phyloP scores from a whole-genome alignment of 2,797 vertebrate genomes.

The Gila robusta region DNA sequence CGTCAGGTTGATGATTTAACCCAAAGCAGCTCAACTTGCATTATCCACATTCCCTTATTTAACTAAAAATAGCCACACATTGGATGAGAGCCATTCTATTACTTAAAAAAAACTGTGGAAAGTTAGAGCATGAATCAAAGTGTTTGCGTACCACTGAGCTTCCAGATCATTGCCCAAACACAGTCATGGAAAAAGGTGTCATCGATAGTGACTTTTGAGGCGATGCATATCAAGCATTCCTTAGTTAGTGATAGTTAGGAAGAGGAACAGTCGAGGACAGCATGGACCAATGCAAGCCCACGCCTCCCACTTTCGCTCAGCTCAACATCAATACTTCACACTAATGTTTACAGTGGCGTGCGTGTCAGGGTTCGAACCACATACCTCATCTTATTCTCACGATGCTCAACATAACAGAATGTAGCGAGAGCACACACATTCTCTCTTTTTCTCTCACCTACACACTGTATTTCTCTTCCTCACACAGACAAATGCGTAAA shows the following conservation, averaged over 20 bases:
- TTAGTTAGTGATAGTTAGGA: slow-evolving; percentile 57
- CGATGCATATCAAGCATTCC: slow-evolving; percentile 73
- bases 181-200: slow-evolving; percentile 72
- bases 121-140: slow-evolving; percentile 71
- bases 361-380: slow-evolving; percentile 27
- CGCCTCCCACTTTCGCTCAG: slow-evolving; percentile 13
- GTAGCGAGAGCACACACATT: slow-evolving; percentile 19
- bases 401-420: slow-evolving; percentile 35
- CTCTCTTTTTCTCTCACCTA: slow-evolving; percentile 1
- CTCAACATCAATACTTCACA: slow-evolving; percentile 43
- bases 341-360: slow-evolving; percentile 47
- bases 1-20: slow-evolving; percentile 46
- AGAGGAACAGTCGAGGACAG: slow-evolving; percentile 61
- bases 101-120: slow-evolving; percentile 53
- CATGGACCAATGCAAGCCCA: slow-evolving; percentile 11
- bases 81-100: slow-evolving; percentile 46
- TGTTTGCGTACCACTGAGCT: slow-evolving; percentile 68
- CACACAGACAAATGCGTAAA: background rate
- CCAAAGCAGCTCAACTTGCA: slow-evolving; percentile 34
- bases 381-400: slow-evolving; percentile 42
- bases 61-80: slow-evolving; percentile 41
- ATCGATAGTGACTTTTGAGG: slow-evolving; percentile 65
- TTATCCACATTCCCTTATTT: slow-evolving; percentile 41
- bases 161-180: slow-evolving; percentile 71
- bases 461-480: background rate